Conservation (phyloP, 1,140 invertebrate species). For the Drosophila equinoxialis region DNA sequence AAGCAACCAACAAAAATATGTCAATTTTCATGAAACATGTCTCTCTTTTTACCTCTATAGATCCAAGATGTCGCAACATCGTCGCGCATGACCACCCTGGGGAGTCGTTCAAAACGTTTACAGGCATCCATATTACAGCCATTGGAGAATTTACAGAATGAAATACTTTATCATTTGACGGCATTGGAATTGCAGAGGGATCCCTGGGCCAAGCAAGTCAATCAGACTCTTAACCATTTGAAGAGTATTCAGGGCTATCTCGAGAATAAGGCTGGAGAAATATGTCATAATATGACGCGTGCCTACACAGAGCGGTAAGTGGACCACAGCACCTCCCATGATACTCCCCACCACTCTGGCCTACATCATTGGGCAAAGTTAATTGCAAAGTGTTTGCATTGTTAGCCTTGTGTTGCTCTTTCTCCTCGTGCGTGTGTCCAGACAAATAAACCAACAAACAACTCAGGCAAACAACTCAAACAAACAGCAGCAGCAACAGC, state of each 20-base stretch:
- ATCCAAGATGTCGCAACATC: conserved; percentile 86
- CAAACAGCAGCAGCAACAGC: conserved; percentile 31
- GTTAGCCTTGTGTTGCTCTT: conserved; percentile 52
- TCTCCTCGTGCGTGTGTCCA: conserved; percentile 8
- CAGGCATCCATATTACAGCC: conserved; percentile 86
- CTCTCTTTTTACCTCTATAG: conserved; percentile 31
- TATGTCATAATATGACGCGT: conserved; percentile 84
- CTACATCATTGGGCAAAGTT: conserved; percentile 15
- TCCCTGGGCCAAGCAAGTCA: conserved; percentile 85
- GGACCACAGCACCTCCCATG: not conserved
- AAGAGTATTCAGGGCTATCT: conserved; percentile 90
- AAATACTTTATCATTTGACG: conserved; percentile 89
- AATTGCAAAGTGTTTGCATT: conserved; percentile 45
- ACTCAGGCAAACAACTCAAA: conserved; percentile 36
- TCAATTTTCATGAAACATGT: no score
- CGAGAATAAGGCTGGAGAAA: conserved; percentile 88
- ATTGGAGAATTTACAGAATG: conserved; percentile 87
- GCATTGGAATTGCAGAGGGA: conserved; percentile 88
- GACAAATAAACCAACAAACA: conserved; percentile 29
- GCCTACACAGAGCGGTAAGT: conserved; percentile 76
- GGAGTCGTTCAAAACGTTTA: conserved; percentile 86
- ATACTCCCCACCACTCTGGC: not conserved
- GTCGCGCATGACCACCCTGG: conserved; percentile 86
- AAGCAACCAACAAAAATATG: no score
- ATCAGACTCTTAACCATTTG: conserved; percentile 89